A percentile compares a stretch with the other conserved stretches of the same genome.
Evolutionary conservation across 2,888 invertebrate genomes (phyloP).

Genomic region (Scaptodrosophila latifasciaeformis): DNA sequence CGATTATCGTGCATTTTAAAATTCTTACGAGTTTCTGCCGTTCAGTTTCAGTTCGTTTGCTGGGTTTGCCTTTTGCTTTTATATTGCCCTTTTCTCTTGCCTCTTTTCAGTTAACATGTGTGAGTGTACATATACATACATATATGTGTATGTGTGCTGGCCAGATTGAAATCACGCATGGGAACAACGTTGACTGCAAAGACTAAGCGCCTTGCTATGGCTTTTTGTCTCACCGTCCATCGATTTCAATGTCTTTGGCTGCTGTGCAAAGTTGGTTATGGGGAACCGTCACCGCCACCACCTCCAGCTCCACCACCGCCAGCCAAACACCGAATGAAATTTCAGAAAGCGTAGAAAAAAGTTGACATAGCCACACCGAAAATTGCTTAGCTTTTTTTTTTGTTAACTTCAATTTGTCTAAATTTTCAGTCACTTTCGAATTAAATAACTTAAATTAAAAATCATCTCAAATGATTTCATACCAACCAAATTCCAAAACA

Average conservation of each 20-base stretch:
- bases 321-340: too few species aligned
- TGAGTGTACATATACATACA: too few species aligned
- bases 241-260: slow-evolving; percentile 30
- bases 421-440: too few species aligned
- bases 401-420: too few species aligned
- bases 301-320: too few species aligned
- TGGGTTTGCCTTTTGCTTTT: slow-evolving; percentile 43
- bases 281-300: too few species aligned
- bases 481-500: too few species aligned
- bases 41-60: slow-evolving; percentile 25
- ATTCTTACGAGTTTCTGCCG: slow-evolving; percentile 70
- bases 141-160: slow-evolving; percentile 28
- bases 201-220: slow-evolving; percentile 54
- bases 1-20: slow-evolving; percentile 75
- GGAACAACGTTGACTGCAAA: slow-evolving; percentile 46
- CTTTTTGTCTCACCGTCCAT: slow-evolving; percentile 50
- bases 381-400: too few species aligned
- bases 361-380: too few species aligned
- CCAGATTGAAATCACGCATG: slow-evolving; percentile 68
- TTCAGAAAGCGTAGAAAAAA: too few species aligned
- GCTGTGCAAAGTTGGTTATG: slow-evolving; percentile 28
- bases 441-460: too few species aligned
- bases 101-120: slow-evolving; percentile 14
- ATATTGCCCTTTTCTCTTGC: slow-evolving; percentile 61
- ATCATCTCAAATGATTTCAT: too few species aligned